Evolutionary conservation across 2,888 invertebrate genomes (phyloP), one percentile per base, ranked within the genome.

Genomic region (Plebejus anna): DNA sequence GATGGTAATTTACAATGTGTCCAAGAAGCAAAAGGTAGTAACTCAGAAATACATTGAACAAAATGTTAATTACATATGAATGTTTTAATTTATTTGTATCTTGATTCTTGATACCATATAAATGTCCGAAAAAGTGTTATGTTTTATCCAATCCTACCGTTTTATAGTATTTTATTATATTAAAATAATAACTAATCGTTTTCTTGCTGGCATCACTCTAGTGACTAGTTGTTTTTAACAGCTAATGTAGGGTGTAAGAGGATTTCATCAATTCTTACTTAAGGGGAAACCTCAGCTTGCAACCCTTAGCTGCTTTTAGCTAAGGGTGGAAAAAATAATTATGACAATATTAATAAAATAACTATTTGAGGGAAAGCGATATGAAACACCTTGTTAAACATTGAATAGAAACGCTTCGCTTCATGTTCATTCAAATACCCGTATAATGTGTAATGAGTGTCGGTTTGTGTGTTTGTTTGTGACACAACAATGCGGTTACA

Each of bases 401-500:
- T 3, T 61, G 61, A 61, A 66, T 36, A 66, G 66, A 36, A 32
- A 36, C 32, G 66, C 36, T 66, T 13, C 66, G 13, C 5, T 9
- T 42, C n/a, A n/a, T 42, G n/a, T 55, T 55, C 4, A 42, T 42
- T 42, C 38, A 42, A 42, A 75, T 61, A 47, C 22, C 75, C 28
- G 5, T 55, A 61, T 76, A 76, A 38, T 75, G 47, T 70, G 73
- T 77, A 72, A 75, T 61, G 75, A 70, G 76, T 61, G 76, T 75
- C 55, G 1, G 79, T 76, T 70, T 72, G 77, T 77, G 70, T 70
- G 32, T 77, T 72, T 77, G 71, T 71, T 77, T 42, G 75, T 55
- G 81, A 80, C 81, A 81, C 79, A 76, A 83, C 82, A 82, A 82
- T 83, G 78, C 78, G 47, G 76, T 80, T 80, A 79, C 80, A 81